Base-by-base conservation (phyloP, 2,888 invertebrate species). In the Pseudococcus longispinus region DNA sequence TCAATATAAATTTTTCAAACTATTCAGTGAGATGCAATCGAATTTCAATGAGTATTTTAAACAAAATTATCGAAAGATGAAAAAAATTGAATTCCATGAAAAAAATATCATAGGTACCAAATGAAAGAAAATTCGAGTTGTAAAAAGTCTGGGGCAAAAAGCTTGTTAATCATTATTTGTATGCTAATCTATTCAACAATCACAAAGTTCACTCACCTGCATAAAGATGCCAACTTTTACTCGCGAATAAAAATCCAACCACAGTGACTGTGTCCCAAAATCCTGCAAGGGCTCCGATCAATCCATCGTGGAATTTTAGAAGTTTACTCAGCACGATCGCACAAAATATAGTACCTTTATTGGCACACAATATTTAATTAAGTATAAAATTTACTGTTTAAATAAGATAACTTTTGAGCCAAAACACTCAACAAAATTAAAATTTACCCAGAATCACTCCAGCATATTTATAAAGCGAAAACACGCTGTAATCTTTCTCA, bases 211-310 rank as follows among this genome's bases (percentile, higher is more conserved):
- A 37, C 37, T 80, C 86, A 89, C 89, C 87, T 29, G 88, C 23
- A 29, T 88, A 89, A 42, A 88, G 26, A 55, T 89, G 88, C 88
- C 88, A 89, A 3, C 84, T 55, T 82, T 87, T n/a, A 3, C 51
- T 51, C 4, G 85, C 88, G 8, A 88, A 87, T 32, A 88, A 87
- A 44, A 88, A 88, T 83, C 88, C 88, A 1, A 87, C 8, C 11
- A 87, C 88, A 0, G 88, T 85, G 0, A 88, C 13, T 18, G 88
- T 88, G 15, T 88, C 88, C 29, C 88, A 89, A 13, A 80, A 77
- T 29, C 88, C 88, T 0, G 89, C 89, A n/a, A 89, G 85, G 8
- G 87, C 87, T 77, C 89, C 89, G 70, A 89, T 88, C 82, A 89
- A 85, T 23, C 89, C 88, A 83, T 89, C 89, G 26, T 89, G 88